phyloP scores from a whole-genome alignment of 1,140 invertebrate species.

The Macrosteles quadrilineatus region DNA sequence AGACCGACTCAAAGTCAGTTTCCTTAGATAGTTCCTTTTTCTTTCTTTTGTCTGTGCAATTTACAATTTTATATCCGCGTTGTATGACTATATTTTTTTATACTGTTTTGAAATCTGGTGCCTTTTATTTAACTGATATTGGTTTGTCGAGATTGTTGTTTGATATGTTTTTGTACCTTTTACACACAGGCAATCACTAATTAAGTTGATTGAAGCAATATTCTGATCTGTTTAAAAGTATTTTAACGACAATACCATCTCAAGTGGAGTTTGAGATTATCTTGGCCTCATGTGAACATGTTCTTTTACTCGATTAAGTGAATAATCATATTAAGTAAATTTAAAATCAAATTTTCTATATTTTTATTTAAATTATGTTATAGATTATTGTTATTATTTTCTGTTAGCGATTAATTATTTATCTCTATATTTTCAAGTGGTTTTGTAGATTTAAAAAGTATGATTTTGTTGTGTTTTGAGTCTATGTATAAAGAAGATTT shows the following conservation, averaged over 20 bases:
- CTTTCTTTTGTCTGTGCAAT: conserved; percentile 7
- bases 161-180: too few relatives aligned
- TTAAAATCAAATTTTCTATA: background rate
- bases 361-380: background rate
- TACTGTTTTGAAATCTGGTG: conserved; percentile 13
- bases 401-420: background rate
- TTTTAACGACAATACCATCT: too few relatives aligned
- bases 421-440: background rate
- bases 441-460: conserved; percentile 20
- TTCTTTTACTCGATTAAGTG: background rate
- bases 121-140: background rate
- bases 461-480: conserved; percentile 22
- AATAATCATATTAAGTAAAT: conserved; percentile 5
- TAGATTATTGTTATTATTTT: conserved; percentile 19
- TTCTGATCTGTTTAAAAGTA: too few relatives aligned
- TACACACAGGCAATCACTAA: too few relatives aligned
- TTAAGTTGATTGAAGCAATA: too few relatives aligned
- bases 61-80: background rate
- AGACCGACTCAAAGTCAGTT: background rate
- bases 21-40: conserved; percentile 8
- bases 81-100: background rate
- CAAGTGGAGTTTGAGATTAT: too few relatives aligned
- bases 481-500: conserved; percentile 23
- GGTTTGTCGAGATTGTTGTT: background rate
- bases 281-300: too few relatives aligned